Conservation (phyloP, 1,140 invertebrate genomes). For the Heliconius congener region DNA sequence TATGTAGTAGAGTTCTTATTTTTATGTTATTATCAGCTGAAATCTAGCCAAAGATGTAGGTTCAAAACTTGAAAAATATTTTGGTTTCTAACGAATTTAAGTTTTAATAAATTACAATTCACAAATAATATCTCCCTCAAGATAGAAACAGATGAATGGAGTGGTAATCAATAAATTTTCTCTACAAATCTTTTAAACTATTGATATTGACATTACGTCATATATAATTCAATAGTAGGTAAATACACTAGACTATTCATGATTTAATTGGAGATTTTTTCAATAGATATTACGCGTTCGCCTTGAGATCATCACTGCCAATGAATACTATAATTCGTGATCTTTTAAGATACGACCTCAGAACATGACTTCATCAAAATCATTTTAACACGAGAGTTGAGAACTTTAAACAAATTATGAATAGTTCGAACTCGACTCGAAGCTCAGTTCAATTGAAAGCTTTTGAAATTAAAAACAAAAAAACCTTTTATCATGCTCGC, state of each 20-base stretch:
- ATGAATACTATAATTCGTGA: conserved; percentile 25
- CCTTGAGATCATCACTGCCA: conserved; percentile 48
- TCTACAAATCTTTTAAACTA: neutral
- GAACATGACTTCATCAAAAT: conserved; percentile 8
- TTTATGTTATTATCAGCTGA: no score
- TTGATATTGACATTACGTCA: neutral
- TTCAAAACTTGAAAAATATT: no score
- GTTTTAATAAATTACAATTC: no score
- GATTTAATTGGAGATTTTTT: neutral
- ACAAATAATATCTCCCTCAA: no score
- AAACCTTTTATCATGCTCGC: neutral
- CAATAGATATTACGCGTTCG: neutral
- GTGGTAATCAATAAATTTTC: no score
- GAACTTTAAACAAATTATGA: neutral
- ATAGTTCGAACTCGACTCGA: neutral
- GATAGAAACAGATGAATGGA: no score
- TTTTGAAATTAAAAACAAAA: neutral
- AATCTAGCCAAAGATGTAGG: no score
- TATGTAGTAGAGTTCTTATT: no score
- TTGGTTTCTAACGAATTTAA: no score
- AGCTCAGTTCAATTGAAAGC: neutral
- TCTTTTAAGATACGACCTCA: conserved; percentile 35
- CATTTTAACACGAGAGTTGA: neutral
- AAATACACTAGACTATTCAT: neutral
- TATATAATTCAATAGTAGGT: neutral